Evolutionary conservation across 2,888 invertebrate genomes (phyloP).

Genomic region (Erebia aethiops): DNA sequence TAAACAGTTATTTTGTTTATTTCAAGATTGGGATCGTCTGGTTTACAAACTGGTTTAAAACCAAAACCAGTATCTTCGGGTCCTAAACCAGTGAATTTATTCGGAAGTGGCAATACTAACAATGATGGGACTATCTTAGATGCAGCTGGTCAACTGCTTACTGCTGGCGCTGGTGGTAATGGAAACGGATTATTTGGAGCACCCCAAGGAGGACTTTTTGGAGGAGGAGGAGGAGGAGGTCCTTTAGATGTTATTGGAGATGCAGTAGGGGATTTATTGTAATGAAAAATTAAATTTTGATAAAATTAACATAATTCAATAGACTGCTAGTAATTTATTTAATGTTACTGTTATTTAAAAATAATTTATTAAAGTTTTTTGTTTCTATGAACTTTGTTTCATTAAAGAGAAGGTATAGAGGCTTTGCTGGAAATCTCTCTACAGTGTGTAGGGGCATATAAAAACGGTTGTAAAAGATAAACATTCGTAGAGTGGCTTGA

Average conservation of each 20-base stretch:
- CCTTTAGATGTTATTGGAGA: constrained; percentile 70
- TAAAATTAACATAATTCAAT: neutral
- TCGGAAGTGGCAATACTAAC: constrained; percentile 58
- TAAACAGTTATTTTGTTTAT: constrained; percentile 10
- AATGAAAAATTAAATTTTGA: constrained; percentile 47
- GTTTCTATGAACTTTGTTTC: neutral
- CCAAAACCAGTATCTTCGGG: constrained; percentile 71
- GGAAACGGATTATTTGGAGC: constrained; percentile 40
- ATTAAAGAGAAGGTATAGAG: neutral
- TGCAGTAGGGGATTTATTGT: constrained; percentile 69
- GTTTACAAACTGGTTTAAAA: constrained; percentile 73
- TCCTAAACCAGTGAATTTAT: constrained; percentile 68
- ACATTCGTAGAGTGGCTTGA: constrained; percentile 6
- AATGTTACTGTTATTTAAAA: constrained; percentile 11
- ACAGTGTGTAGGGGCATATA: constrained; percentile 25
- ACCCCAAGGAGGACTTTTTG: constrained; percentile 37
- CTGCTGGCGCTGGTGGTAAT: constrained; percentile 42
- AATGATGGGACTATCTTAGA: constrained; percentile 51
- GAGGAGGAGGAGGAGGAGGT: constrained; percentile 53
- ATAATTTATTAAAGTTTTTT: constrained; percentile 6
- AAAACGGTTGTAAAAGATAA: constrained; percentile 32
- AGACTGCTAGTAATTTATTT: constrained; percentile 21
- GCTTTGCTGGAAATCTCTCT: neutral
- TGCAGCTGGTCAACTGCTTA: constrained; percentile 43
- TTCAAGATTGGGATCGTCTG: constrained; percentile 70